Conservation (phyloP, 2,113 vertebrate genomes). For the Emydocephalus ijimae region DNA sequence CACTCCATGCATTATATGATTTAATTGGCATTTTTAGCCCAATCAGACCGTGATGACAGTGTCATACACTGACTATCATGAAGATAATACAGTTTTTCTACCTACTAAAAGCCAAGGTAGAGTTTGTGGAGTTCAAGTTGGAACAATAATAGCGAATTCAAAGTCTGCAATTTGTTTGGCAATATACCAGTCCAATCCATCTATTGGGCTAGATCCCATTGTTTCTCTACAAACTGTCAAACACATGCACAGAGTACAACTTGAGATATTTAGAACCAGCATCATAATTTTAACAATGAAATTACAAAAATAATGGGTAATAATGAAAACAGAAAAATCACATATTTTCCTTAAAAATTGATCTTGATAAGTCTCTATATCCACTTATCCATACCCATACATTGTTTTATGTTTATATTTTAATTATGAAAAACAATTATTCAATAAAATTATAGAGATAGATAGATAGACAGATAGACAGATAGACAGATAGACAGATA, state of each 20-base stretch:
- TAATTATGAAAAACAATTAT: not conserved
- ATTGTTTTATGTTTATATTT: not conserved
- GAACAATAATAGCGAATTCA: not conserved
- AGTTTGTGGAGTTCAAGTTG: too few species aligned
- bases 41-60: accelerated
- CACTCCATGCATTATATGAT: not conserved
- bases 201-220: not conserved
- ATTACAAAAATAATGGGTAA: not conserved
- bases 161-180: not conserved
- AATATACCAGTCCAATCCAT: not conserved
- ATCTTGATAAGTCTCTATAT: not conserved
- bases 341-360: not conserved
- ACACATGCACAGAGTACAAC: not conserved
- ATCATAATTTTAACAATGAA: not conserved
- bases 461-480: too few species aligned
- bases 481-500: too few species aligned
- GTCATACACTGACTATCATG: not conserved
- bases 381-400: not conserved
- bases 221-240: not conserved
- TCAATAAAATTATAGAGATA: not conserved
- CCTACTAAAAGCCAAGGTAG: not conserved
- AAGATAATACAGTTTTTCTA: not conserved
- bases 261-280: not conserved
- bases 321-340: not conserved
- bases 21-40: not conserved